These are phyloP conservation scores for Aleiodes leptofemur DNA, from an alignment of 2,888 invertebrate species.

Conservation along the genomic window DNA sequence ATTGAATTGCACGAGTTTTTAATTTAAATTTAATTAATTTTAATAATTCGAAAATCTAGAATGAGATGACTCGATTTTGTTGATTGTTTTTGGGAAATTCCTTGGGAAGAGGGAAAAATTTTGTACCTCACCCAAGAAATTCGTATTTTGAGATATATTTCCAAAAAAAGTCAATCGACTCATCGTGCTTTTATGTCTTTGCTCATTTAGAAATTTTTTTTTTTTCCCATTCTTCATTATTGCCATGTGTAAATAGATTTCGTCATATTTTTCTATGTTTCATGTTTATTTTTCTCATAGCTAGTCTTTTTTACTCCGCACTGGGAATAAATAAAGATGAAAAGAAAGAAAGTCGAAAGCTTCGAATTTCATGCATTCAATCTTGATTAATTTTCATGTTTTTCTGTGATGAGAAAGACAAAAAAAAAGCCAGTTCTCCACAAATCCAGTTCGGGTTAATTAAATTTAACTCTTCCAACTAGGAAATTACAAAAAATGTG, in stretches of 20 bases:
- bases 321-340: conserved; percentile 1
- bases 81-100: no score
- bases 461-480: conserved; percentile 71
- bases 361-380: conserved; percentile 51
- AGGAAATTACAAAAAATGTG: conserved; percentile 61
- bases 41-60: not conserved
- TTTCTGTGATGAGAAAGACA: conserved; percentile 42
- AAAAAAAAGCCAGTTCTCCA: conserved; percentile 43
- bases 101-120: no score
- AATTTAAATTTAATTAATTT: not conserved
- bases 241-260: conserved; percentile 31
- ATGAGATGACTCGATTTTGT: no score
- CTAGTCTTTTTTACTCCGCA: conserved; percentile 18
- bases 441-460: conserved; percentile 72
- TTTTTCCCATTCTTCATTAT: not conserved
- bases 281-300: not conserved
- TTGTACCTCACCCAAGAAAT: no score
- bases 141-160: no score
- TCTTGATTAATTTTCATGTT: conserved; percentile 39
- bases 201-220: not conserved
- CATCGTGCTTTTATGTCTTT: no score
- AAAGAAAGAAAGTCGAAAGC: conserved; percentile 28
- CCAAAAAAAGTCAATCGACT: no score
- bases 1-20: not conserved
- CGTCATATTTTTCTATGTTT: conserved; percentile 20